Evolutionary conservation across 2,797 vertebrate genomes (phyloP).

Genomic region (Myotis findleyi): DNA sequence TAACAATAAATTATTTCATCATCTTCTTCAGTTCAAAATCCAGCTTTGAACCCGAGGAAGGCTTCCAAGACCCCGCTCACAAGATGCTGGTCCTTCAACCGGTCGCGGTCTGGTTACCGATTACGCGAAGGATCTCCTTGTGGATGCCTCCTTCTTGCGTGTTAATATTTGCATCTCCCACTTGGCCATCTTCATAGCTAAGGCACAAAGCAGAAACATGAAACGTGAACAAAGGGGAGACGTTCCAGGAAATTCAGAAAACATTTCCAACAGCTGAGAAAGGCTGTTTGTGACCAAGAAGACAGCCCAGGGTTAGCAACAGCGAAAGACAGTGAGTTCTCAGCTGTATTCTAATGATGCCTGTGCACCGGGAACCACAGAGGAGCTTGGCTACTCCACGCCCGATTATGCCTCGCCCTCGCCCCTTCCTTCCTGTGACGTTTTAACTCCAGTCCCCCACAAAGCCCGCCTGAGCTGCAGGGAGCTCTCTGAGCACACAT

Average conservation of each 20-base stretch:
- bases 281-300: background rate
- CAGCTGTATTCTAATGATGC: background rate
- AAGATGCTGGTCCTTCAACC: constrained; percentile 89
- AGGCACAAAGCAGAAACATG: constrained; percentile 79
- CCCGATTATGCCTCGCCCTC: background rate
- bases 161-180: constrained; percentile 94
- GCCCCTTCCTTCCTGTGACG: background rate
- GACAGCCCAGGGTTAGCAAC: background rate
- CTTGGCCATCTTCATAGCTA: constrained; percentile 95
- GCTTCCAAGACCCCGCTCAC: constrained; percentile 82
- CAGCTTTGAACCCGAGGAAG: constrained; percentile 93
- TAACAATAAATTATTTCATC: constrained; percentile 88
- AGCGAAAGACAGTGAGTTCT: background rate
- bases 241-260: background rate
- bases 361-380: background rate
- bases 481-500: background rate
- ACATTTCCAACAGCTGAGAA: background rate
- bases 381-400: background rate
- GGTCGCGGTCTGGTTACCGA: constrained; percentile 95
- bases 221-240: background rate
- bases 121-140: constrained; percentile 94
- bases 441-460: background rate
- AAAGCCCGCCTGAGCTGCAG: background rate
- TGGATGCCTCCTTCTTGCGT: constrained; percentile 93
- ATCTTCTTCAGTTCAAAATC: constrained; percentile 92